A percentile compares a stretch with the other conserved stretches of the same genome.
Conservation (phyloP, 2,888 invertebrate genomes). For the Synergus itoensis region DNA sequence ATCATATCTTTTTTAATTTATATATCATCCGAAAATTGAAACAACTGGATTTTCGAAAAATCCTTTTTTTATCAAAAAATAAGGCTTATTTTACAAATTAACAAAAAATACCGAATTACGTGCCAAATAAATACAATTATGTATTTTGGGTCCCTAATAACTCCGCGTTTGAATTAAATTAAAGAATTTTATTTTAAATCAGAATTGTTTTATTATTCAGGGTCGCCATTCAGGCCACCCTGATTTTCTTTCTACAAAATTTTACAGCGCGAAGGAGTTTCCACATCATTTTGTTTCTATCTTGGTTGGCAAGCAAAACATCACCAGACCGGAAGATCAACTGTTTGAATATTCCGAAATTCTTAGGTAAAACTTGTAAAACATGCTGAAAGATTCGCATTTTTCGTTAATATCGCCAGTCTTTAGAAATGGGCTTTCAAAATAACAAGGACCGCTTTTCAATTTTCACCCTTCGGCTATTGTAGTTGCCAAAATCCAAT, state of each 20-base stretch:
- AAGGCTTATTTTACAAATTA: too few relatives aligned
- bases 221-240: neutral
- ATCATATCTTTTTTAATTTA: neutral
- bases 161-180: too few relatives aligned
- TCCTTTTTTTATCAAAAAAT: too few relatives aligned
- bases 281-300: slow-evolving; percentile 69
- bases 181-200: neutral
- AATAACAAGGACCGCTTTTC: neutral
- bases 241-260: slow-evolving; percentile 2
- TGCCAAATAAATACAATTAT: too few relatives aligned
- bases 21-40: neutral
- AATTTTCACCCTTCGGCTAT: neutral
- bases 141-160: too few relatives aligned
- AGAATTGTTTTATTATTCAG: neutral
- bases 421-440: neutral
- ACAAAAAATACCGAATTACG: too few relatives aligned
- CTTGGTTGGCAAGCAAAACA: slow-evolving; percentile 68
- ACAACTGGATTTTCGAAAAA: too few relatives aligned
- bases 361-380: slow-evolving; percentile 67
- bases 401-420: neutral
- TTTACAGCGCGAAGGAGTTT: slow-evolving; percentile 70
- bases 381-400: slow-evolving; percentile 15
- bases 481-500: neutral
- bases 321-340: slow-evolving; percentile 65
- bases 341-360: slow-evolving; percentile 68